A percentile compares a stretch with the other conserved stretches of the same genome.
phyloP scores from a whole-genome alignment of 2,113 vertebrate genomes.

The Microtus ochrogaster region DNA sequence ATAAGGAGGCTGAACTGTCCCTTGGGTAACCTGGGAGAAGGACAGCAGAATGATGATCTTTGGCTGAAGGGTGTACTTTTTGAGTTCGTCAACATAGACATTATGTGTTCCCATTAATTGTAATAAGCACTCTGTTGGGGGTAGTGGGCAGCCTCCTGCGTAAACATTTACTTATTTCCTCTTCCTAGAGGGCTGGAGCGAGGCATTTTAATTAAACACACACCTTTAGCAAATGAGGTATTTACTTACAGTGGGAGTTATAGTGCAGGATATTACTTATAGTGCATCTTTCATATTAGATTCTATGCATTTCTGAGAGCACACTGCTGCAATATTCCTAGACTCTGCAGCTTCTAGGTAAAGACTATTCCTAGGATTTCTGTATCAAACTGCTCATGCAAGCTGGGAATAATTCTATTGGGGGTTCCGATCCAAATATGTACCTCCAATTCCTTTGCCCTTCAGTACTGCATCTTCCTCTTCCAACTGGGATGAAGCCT shows the following conservation, averaged over 20 bases:
- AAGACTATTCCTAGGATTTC: neutral
- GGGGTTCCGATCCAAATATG: conserved; percentile 19
- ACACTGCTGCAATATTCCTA: neutral
- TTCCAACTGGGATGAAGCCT: neutral
- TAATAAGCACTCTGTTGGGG: conserved; percentile 31
- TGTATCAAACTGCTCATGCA: neutral
- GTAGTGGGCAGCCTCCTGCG: conserved; percentile 31
- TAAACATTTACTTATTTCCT: conserved; percentile 34
- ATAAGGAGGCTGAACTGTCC: neutral
- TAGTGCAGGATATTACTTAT: neutral
- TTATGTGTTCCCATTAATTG: neutral
- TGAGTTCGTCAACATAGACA: neutral
- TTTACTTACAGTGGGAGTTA: conserved; percentile 42
- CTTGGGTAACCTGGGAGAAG: neutral
- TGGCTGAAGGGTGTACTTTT: neutral
- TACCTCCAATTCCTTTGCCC: conserved; percentile 24
- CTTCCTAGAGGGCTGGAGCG: neutral
- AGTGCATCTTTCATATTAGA: neutral
- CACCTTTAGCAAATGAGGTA: conserved; percentile 4
- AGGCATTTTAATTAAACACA: conserved; percentile 53
- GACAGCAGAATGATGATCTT: neutral
- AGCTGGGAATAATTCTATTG: neutral
- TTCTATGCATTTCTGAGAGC: neutral
- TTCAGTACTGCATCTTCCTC: neutral
- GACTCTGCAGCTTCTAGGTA: neutral